A percentile compares a stretch with the other conserved stretches of the same genome.
These are phyloP conservation scores for Notocelia uddmanniana DNA, from an alignment of 2,888 invertebrate species.

Conservation along the genomic window DNA sequence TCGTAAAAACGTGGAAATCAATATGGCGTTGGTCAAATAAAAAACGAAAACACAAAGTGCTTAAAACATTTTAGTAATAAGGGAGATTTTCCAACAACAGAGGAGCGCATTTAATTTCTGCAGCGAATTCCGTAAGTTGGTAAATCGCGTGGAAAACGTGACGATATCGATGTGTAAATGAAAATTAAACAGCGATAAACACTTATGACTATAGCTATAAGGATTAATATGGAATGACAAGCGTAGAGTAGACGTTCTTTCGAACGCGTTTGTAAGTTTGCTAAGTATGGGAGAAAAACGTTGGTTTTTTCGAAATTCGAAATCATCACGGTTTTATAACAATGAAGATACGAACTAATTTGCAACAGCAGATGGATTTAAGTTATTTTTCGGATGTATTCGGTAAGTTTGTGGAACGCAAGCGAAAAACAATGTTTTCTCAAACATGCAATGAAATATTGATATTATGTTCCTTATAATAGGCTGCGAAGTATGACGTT, in stretches of 20 bases:
- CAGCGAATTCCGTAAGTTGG: conserved; percentile 19
- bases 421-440: conserved; percentile 34
- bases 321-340: neutral
- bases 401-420: conserved; percentile 17
- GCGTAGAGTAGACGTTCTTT: neutral
- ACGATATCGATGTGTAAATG: neutral
- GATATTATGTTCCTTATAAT: no score
- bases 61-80: neutral
- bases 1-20: conserved; percentile 28
- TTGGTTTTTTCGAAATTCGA: conserved; percentile 16
- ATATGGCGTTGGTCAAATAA: conserved; percentile 2
- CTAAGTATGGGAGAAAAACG: conserved; percentile 18
- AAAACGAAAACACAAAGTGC: neutral
- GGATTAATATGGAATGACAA: neutral
- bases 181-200: neutral
- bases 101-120: neutral
- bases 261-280: neutral
- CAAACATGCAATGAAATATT: no score
- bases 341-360: neutral
- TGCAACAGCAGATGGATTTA: neutral
- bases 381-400: neutral
- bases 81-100: neutral
- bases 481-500: no score
- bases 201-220: neutral
- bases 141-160: conserved; percentile 16